Evolutionary conservation across 2,888 invertebrate genomes (phyloP).

Genomic region (Paralinhomoeus sp.): DNA sequence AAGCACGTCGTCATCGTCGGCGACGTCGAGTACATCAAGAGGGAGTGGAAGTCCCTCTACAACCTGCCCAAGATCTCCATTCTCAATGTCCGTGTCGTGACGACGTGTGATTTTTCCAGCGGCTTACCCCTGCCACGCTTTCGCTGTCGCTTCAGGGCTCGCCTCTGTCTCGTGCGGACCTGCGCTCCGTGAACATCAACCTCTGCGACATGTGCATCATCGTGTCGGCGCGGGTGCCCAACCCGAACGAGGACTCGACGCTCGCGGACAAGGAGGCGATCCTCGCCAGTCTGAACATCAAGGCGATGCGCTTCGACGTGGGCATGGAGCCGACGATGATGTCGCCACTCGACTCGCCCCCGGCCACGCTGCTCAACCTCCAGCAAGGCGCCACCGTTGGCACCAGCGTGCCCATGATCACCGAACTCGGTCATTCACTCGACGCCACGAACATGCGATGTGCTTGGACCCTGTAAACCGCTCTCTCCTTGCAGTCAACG

Average conservation of each 20-base stretch:
- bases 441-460: too few relatives aligned
- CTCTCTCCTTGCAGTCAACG: constrained; percentile 64
- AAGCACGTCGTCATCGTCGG: constrained; percentile 96
- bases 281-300: constrained; percentile 89
- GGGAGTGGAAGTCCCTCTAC: constrained; percentile 93
- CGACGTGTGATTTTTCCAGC: too few relatives aligned
- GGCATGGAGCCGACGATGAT: background rate
- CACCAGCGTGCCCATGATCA: constrained; percentile 95
- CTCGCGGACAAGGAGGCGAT: constrained; percentile 25
- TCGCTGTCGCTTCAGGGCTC: constrained; percentile 45
- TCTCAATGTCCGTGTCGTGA: constrained; percentile 67
- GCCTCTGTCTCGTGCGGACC: constrained; percentile 84
- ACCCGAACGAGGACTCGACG: constrained; percentile 10
- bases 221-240: constrained; percentile 84
- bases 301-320: constrained; percentile 27
- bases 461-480: too few relatives aligned
- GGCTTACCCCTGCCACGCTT: background rate
- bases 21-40: constrained; percentile 78
- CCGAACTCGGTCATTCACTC: constrained; percentile 56
- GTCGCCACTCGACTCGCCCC: background rate
- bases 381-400: constrained; percentile 90
- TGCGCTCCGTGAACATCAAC: constrained; percentile 93
- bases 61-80: constrained; percentile 95
- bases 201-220: constrained; percentile 99
- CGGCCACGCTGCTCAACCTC: too few relatives aligned